phyloP scores from a whole-genome alignment of 1,140 invertebrate genomes.

The Spodoptera litura region DNA sequence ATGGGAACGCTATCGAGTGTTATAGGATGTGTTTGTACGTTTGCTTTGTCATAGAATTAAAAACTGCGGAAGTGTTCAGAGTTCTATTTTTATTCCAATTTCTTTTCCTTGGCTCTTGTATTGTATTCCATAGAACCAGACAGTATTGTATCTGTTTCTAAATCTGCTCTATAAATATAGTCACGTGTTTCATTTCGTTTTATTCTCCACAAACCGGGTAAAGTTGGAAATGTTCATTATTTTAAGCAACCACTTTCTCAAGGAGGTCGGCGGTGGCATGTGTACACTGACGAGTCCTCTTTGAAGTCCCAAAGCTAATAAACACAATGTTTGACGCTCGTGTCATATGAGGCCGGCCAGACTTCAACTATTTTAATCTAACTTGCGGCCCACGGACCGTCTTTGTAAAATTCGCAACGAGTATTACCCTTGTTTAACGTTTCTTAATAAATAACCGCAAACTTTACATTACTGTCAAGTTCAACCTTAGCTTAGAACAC shows the following conservation, averaged over 20 bases:
- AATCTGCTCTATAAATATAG: too few species aligned
- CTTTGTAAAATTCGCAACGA: conserved; percentile 60
- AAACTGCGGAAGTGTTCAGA: neutral
- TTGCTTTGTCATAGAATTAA: neutral
- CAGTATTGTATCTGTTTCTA: too few species aligned
- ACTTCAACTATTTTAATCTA: conserved; percentile 72
- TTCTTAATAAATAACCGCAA: conserved; percentile 63
- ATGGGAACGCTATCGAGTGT: neutral
- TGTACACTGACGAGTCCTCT: conserved; percentile 3
- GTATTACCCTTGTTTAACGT: conserved; percentile 59
- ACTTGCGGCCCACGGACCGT: conserved; percentile 56
- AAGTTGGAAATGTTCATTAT: conserved; percentile 21
- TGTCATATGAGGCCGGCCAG: conserved; percentile 48
- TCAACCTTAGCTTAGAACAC: conserved; percentile 24
- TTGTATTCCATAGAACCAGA: too few species aligned
- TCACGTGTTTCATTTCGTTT: neutral
- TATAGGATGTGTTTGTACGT: neutral
- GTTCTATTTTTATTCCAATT: too few species aligned
- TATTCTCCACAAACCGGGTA: neutral
- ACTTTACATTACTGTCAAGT: conserved; percentile 22
- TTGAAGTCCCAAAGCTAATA: conserved; percentile 37
- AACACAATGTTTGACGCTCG: conserved; percentile 20
- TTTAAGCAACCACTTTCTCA: conserved; percentile 33
- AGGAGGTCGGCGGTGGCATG: neutral
- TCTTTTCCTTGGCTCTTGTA: too few species aligned